Conservation (phyloP, 1,140 invertebrate genomes). For the Megalonaias nervosa region DNA sequence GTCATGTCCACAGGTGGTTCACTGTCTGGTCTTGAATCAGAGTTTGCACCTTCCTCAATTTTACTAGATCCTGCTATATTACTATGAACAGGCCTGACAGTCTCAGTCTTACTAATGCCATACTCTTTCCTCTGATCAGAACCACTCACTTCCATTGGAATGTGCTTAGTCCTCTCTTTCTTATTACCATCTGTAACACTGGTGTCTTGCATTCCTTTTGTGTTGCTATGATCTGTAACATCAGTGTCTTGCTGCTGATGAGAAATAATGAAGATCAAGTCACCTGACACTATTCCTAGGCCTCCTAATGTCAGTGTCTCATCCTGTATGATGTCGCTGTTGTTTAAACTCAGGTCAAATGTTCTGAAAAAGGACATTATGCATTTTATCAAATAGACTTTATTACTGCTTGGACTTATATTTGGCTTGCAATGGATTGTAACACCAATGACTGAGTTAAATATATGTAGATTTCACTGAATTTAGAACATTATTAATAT, state of each 20-base stretch:
- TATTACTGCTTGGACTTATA: too few species aligned
- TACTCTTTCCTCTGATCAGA: not conserved
- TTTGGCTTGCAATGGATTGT: too few species aligned
- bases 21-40: not conserved
- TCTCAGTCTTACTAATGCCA: not conserved
- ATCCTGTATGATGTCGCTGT: constrained; percentile 11
- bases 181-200: not conserved
- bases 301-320: not conserved
- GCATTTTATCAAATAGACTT: too few species aligned
- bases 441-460: too few species aligned
- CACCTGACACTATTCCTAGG: constrained; percentile 23
- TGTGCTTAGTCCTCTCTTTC: not conserved
- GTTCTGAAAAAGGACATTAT: constrained; percentile 13
- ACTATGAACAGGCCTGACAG: not conserved
- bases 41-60: not conserved
- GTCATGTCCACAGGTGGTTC: constrained; percentile 21
- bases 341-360: constrained; percentile 24
- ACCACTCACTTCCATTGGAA: not conserved
- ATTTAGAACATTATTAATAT: too few species aligned
- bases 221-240: too few species aligned
- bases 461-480: too few species aligned
- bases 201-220: not conserved
- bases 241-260: not conserved
- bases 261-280: constrained; percentile 20
- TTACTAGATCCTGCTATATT: not conserved